Conservation (phyloP, 1,140 invertebrate species). For the Drosophila seguyi region DNA sequence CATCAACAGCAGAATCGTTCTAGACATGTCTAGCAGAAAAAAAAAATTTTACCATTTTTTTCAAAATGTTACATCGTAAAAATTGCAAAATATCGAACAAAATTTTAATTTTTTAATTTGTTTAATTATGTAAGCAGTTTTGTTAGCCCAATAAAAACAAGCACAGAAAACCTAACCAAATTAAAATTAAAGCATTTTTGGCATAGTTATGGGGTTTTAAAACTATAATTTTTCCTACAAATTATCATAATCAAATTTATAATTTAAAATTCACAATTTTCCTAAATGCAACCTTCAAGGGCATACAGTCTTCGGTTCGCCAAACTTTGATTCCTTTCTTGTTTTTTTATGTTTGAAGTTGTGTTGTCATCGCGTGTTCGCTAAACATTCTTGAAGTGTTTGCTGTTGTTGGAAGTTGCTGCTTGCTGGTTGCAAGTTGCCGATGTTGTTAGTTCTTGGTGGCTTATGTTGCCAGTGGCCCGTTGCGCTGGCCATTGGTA, state of each 20-base stretch:
- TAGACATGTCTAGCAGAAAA: background rate
- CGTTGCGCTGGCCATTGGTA: constrained; percentile 26
- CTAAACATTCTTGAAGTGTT: constrained; percentile 52
- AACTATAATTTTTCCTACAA: too few species aligned
- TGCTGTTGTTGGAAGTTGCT: constrained; percentile 35
- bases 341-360: background rate
- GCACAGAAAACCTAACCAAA: too few species aligned
- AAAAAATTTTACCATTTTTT: background rate
- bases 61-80: background rate
- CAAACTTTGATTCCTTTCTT: background rate
- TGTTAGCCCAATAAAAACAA: background rate
- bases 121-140: background rate
- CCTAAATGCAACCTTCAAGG: background rate
- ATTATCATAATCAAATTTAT: too few species aligned
- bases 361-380: constrained; percentile 59
- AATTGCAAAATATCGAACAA: background rate
- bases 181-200: background rate
- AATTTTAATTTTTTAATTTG: background rate
- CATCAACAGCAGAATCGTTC: background rate
- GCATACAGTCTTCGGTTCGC: background rate
- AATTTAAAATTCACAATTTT: too few species aligned
- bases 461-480: constrained; percentile 11
- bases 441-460: constrained; percentile 14
- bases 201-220: too few species aligned
- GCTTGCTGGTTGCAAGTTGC: constrained; percentile 5